Percentiles rank a stretch among this genome's conserved stretches.
Evolutionary conservation across 2,113 vertebrate species (phyloP).

Genomic region (Xiphophorus couchianus): DNA sequence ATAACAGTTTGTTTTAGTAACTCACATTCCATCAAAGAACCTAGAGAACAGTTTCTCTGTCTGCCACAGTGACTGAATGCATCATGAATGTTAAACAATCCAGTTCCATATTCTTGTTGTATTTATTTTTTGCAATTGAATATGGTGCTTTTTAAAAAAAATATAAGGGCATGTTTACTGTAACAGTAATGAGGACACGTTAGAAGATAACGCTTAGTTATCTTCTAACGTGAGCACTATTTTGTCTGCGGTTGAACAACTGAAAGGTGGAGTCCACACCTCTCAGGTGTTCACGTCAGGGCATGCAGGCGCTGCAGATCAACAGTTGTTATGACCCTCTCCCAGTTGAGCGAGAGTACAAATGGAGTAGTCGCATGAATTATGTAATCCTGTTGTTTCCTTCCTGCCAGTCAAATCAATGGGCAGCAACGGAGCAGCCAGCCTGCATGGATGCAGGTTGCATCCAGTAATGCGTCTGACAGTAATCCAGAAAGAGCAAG

Average conservation of each 20-base stretch:
- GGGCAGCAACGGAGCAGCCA: constrained; percentile 32
- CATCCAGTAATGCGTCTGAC: constrained; percentile 66
- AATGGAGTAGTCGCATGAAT: constrained; percentile 63
- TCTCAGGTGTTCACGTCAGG: neutral
- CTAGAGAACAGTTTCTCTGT: neutral
- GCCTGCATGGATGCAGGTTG: constrained; percentile 36
- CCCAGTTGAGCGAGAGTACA: constrained; percentile 18
- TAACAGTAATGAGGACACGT: too few relatives aligned
- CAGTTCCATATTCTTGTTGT: neutral
- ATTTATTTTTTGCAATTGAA: neutral
- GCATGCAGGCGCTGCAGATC: constrained; percentile 20
- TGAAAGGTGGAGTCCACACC: constrained; percentile 15
- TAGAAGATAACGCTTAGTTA: too few relatives aligned
- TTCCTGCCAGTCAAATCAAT: constrained; percentile 56
- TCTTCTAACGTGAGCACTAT: too few relatives aligned
- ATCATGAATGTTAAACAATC: neutral
- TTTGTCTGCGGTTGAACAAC: neutral
- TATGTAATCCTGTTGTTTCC: constrained; percentile 70
- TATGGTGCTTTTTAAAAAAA: too few relatives aligned
- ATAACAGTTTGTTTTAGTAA: neutral
- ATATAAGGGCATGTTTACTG: too few relatives aligned
- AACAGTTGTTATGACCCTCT: neutral
- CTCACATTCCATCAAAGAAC: neutral
- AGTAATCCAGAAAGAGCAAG: constrained; percentile 50
- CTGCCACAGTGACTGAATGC: neutral